These are phyloP conservation scores for Plagodis dolabraria DNA, from an alignment of 2,888 invertebrate genomes.

Conservation along the genomic window DNA sequence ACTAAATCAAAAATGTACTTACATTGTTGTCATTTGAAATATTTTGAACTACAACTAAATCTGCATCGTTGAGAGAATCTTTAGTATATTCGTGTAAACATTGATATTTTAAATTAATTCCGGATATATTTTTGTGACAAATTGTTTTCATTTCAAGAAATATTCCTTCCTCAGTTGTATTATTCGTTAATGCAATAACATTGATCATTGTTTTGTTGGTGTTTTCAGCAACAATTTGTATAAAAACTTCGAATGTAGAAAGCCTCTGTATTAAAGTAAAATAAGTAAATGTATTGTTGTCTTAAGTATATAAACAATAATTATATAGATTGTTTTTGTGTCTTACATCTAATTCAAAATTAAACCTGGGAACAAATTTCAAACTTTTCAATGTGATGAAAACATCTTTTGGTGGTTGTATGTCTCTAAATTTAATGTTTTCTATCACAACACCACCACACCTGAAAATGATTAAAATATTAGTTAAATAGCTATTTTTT, in stretches of 20 bases:
- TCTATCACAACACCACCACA: conserved; percentile 49
- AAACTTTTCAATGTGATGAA: conserved; percentile 31
- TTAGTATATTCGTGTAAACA: conserved; percentile 7
- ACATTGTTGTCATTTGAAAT: conserved; percentile 38
- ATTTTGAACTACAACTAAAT: conserved; percentile 41
- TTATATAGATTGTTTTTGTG: conserved; percentile 31
- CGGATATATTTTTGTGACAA: neutral
- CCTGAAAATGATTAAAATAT: conserved; percentile 34
- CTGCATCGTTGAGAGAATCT: conserved; percentile 20
- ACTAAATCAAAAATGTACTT: conserved; percentile 30
- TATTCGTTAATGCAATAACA: conserved; percentile 33
- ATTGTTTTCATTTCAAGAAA: conserved; percentile 7
- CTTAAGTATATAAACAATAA: conserved; percentile 22
- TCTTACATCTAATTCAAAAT: conserved; percentile 34
- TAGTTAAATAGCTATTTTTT: neutral
- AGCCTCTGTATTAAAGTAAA: conserved; percentile 23
- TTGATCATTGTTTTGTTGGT: conserved; percentile 35
- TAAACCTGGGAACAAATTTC: conserved; percentile 31
- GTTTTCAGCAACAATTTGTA: conserved; percentile 49
- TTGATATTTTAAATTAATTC: conserved; percentile 2
- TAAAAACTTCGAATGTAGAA: conserved; percentile 35
- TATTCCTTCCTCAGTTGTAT: conserved; percentile 9
- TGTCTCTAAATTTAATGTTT: conserved; percentile 38
- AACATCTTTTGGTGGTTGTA: conserved; percentile 23
- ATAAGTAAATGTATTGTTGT: neutral